Conservation (phyloP, 2,113 vertebrate species). For the Thomomys bottae region DNA sequence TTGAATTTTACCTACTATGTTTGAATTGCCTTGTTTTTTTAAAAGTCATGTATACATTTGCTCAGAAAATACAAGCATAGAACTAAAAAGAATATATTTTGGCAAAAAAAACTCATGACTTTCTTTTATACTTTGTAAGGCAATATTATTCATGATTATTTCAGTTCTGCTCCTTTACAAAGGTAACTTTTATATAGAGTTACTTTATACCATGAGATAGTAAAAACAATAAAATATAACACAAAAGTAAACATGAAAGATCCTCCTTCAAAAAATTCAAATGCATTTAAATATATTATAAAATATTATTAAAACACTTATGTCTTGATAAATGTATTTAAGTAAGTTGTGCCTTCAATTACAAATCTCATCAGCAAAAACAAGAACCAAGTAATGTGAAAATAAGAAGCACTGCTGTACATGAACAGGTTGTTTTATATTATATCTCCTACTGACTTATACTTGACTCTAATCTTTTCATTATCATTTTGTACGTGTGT, state of each 20-base stretch:
- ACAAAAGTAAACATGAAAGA: slow-evolving; percentile 6
- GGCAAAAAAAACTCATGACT: background rate
- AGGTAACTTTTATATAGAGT: background rate
- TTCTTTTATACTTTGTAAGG: background rate
- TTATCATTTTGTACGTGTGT: background rate
- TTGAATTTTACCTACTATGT: background rate
- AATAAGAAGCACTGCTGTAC: background rate
- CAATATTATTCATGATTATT: background rate
- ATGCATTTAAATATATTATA: background rate
- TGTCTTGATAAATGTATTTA: background rate
- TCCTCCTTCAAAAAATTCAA: background rate
- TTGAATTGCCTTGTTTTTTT: background rate
- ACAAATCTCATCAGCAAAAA: background rate
- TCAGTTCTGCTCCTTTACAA: background rate
- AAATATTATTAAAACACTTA: background rate
- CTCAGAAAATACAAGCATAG: background rate
- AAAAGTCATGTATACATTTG: background rate
- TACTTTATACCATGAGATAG: background rate
- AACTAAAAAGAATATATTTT: background rate
- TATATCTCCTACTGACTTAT: background rate
- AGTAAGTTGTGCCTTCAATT: background rate
- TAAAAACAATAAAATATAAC: slow-evolving; percentile 38
- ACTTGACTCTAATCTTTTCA: background rate
- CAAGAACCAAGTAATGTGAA: background rate
- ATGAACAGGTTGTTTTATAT: background rate